Evolutionary conservation across 2,113 vertebrate genomes (phyloP).

Genomic region (Scomber colias): DNA sequence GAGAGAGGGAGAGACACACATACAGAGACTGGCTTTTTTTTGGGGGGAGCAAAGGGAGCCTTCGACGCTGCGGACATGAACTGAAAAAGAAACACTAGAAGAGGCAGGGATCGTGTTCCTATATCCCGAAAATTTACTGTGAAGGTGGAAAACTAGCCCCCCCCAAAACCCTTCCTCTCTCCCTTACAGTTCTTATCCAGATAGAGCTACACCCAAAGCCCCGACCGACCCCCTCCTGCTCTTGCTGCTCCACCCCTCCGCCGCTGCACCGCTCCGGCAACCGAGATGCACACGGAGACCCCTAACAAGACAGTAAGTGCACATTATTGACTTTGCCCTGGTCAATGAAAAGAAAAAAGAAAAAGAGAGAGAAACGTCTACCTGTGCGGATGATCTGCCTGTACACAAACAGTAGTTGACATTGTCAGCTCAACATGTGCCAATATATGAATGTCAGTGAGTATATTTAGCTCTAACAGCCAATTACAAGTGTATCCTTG

Average conservation of each 20-base stretch:
- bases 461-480: background rate
- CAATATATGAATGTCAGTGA: slow-evolving; percentile 43
- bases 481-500: slow-evolving; percentile 9
- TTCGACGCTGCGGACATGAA: slow-evolving; percentile 85
- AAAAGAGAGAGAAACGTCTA: background rate
- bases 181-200: slow-evolving; percentile 69
- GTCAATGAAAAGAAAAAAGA: slow-evolving; percentile 15
- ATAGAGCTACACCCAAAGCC: slow-evolving; percentile 77
- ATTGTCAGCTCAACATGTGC: slow-evolving; percentile 64
- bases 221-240: slow-evolving; percentile 76
- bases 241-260: slow-evolving; percentile 80
- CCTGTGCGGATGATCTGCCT: slow-evolving; percentile 34
- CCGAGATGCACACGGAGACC: slow-evolving; percentile 88
- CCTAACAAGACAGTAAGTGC: slow-evolving; percentile 87
- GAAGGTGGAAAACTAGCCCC: slow-evolving; percentile 68
- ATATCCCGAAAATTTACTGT: slow-evolving; percentile 52
- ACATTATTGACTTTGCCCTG: slow-evolving; percentile 62
- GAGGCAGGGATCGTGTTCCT: slow-evolving; percentile 62
- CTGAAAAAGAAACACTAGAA: slow-evolving; percentile 65
- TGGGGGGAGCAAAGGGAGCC: slow-evolving; percentile 52
- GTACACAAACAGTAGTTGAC: slow-evolving; percentile 47
- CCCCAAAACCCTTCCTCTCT: slow-evolving; percentile 46
- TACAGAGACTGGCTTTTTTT: slow-evolving; percentile 44
- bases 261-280: slow-evolving; percentile 78
- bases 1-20: slow-evolving; percentile 60